A percentile compares a stretch with the other conserved stretches of the same genome.
Evolutionary conservation across 2,113 vertebrate genomes (phyloP).

Genomic region (Isichthys henryi): DNA sequence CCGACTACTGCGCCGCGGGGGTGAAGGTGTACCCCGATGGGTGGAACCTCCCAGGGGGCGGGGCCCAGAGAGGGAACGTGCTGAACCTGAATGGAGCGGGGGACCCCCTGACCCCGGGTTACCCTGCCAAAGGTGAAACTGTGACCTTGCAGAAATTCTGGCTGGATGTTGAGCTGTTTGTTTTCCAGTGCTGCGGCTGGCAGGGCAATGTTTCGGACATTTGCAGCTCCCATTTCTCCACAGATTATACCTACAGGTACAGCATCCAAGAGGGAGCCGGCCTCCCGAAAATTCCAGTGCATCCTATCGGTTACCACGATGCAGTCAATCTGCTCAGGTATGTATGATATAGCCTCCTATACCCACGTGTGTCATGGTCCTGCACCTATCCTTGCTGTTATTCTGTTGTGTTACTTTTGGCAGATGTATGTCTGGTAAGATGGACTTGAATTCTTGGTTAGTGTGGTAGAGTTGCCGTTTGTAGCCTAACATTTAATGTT

Average conservation of each 20-base stretch:
- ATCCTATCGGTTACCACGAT: slow-evolving; percentile 86
- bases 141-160: background rate
- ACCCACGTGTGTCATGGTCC: background rate
- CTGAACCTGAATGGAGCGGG: slow-evolving; percentile 86
- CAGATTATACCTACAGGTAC: slow-evolving; percentile 81
- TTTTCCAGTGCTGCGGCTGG: background rate
- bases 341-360: background rate
- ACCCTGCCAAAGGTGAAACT: slow-evolving; percentile 84
- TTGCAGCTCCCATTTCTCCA: slow-evolving; percentile 14
- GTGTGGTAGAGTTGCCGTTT: background rate
- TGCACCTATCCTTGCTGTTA: background rate
- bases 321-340: slow-evolving; percentile 77
- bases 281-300: slow-evolving; percentile 83
- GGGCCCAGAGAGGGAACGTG: slow-evolving; percentile 86
- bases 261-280: slow-evolving; percentile 72
- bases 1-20: slow-evolving; percentile 78
- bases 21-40: slow-evolving; percentile 76
- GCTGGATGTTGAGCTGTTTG: background rate
- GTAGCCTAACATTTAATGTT: background rate
- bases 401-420: background rate
- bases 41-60: slow-evolving; percentile 86
- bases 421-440: background rate
- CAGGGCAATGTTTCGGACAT: background rate
- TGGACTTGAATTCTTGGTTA: background rate
- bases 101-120: slow-evolving; percentile 90